phyloP scores from a whole-genome alignment of 2,113 vertebrate genomes.

The Sinocyclocheilus rhinocerous region DNA sequence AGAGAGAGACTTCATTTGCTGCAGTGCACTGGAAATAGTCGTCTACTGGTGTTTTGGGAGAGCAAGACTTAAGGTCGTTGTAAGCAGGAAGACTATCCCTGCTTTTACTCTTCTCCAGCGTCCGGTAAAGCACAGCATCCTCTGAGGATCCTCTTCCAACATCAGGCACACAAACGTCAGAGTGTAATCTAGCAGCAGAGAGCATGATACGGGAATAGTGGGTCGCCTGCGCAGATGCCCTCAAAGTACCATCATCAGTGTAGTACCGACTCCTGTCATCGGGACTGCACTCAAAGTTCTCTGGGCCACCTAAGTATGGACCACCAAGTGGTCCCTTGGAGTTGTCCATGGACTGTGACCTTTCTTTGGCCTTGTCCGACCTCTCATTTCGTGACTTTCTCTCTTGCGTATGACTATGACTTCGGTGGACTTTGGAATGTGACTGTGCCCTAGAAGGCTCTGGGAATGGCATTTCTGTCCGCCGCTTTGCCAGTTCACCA shows the following conservation, averaged over 20 bases:
- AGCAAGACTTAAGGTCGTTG: constrained; percentile 80
- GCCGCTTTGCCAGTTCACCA: constrained; percentile 92
- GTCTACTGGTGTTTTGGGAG: constrained; percentile 82
- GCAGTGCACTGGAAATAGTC: constrained; percentile 94
- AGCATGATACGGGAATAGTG: constrained; percentile 84
- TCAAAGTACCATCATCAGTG: constrained; percentile 89
- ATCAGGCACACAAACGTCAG: constrained; percentile 84
- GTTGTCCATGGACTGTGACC: constrained; percentile 97
- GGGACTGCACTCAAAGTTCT: constrained; percentile 87
- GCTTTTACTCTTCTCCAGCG: constrained; percentile 85
- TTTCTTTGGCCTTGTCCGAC: constrained; percentile 94
- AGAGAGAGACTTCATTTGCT: constrained; percentile 85
- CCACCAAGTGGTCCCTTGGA: constrained; percentile 90
- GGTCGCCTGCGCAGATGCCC: constrained; percentile 82
- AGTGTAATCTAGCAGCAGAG: constrained; percentile 80
- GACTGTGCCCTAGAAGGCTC: constrained; percentile 94
- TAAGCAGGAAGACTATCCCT: constrained; percentile 82
- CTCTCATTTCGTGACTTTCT: constrained; percentile 92
- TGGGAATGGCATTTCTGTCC: constrained; percentile 97
- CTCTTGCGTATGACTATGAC: constrained; percentile 98
- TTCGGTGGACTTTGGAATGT: constrained; percentile 95
- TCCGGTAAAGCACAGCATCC: constrained; percentile 75
- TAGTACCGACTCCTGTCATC: constrained; percentile 66
- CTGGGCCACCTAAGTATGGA: constrained; percentile 82
- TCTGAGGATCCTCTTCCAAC: constrained; percentile 76